Conservation (phyloP, 2,113 vertebrate species). For the Phalacrocorax carbo region DNA sequence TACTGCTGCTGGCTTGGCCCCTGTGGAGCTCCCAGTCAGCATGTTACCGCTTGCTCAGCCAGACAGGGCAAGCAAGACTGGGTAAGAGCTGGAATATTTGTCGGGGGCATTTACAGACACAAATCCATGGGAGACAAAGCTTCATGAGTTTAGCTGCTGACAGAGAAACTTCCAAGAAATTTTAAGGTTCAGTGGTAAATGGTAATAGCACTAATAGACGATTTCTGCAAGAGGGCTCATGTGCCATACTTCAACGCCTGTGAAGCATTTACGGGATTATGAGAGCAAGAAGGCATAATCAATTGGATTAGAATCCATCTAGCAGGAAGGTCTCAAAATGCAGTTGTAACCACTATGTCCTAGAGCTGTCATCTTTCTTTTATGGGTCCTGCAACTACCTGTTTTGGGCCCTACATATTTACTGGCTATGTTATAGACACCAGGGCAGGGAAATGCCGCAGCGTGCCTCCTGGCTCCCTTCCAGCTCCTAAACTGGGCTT, state of each 20-base stretch:
- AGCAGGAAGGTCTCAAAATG: not conserved
- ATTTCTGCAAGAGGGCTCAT: not conserved
- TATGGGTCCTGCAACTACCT: not conserved
- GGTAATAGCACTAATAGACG: not conserved
- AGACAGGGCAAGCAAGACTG: not conserved
- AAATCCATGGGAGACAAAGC: not conserved
- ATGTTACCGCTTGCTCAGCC: not conserved
- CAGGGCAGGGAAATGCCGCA: not conserved
- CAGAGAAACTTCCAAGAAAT: not conserved
- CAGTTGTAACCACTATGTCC: not conserved
- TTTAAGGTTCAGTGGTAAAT: not conserved
- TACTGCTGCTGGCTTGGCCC: not conserved
- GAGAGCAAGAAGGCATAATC: not conserved
- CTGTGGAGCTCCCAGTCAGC: not conserved
- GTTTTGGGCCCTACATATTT: not conserved
- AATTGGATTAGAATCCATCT: not conserved
- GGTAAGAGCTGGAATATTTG: not conserved
- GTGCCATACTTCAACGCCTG: not conserved
- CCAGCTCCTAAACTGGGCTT: not conserved
- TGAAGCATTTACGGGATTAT: rapidly evolving
- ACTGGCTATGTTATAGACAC: not conserved
- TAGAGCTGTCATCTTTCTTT: not conserved
- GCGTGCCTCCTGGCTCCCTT: not conserved
- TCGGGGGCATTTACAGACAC: not conserved
- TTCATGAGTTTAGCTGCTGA: not conserved